Evolutionary conservation across 1,140 invertebrate genomes (phyloP).

Genomic region (Oscheius sp.): DNA sequence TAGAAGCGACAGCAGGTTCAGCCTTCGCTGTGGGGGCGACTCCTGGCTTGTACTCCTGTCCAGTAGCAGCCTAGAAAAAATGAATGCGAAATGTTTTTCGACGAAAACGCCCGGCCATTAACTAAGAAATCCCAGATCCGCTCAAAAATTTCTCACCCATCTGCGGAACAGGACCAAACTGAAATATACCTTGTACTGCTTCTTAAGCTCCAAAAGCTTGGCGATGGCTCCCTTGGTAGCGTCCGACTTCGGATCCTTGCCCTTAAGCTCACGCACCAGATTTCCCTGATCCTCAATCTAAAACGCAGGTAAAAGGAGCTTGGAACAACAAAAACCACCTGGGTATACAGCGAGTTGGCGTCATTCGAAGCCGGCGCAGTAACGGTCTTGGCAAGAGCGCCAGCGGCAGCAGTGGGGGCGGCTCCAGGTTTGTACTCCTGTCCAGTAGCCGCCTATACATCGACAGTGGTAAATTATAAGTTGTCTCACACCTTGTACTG

Average conservation of each 20-base stretch:
- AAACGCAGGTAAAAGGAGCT: no score
- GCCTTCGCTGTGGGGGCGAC: constrained; percentile 8
- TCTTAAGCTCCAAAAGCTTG: constrained; percentile 74
- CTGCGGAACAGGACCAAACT: no score
- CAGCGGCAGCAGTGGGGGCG: constrained; percentile 10
- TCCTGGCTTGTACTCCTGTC: constrained; percentile 29
- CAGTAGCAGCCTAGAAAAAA: constrained; percentile 14
- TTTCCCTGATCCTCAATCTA: constrained; percentile 42
- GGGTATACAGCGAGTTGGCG: not conserved
- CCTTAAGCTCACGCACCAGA: constrained; percentile 45
- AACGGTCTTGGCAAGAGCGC: not conserved
- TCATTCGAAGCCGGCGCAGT: no score
- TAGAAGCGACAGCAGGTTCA: constrained; percentile 12
- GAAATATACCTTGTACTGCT: constrained; percentile 71
- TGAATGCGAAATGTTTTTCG: not conserved
- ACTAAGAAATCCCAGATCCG: no score
- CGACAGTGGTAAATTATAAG: no score
- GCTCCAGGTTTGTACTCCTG: constrained; percentile 14
- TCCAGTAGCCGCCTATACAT: constrained; percentile 6
- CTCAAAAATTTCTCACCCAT: no score
- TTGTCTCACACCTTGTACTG: not conserved
- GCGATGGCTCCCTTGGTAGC: constrained; percentile 73
- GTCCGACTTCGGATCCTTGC: constrained; percentile 48
- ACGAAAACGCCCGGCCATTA: no score
- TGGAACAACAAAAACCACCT: no score